Percentiles rank a stretch among this genome's conserved stretches.
These are phyloP conservation scores for Anoplopoma fimbria DNA, from an alignment of 2,113 vertebrate species.

Conservation along the genomic window DNA sequence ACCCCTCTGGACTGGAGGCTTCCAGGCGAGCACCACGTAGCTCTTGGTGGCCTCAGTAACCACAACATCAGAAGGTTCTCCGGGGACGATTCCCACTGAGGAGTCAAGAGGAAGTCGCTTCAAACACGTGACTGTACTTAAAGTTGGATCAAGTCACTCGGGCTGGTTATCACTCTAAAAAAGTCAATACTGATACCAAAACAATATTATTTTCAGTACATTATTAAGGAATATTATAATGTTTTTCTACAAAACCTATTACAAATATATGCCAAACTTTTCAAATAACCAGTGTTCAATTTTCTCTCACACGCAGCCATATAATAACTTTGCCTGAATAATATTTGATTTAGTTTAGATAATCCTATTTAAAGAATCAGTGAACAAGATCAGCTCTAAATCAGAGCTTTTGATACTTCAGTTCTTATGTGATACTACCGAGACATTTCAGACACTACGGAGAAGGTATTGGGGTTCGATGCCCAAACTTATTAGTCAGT, in stretches of 20 bases:
- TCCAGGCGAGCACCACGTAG: slow-evolving; percentile 99
- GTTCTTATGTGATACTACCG: neutral
- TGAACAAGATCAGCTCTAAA: neutral
- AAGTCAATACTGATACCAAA: neutral
- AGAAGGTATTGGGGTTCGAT: neutral
- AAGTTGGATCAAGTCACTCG: neutral
- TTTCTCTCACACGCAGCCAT: neutral
- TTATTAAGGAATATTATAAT: neutral
- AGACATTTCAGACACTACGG: neutral
- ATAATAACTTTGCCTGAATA: neutral
- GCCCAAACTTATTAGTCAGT: neutral
- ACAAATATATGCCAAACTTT: neutral
- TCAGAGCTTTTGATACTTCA: neutral
- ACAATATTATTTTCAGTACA: neutral
- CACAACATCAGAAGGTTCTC: slow-evolving; percentile 89
- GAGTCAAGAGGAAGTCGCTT: slow-evolving; percentile 33
- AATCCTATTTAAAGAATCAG: neutral
- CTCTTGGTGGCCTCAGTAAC: slow-evolving; percentile 97
- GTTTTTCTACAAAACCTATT: neutral
- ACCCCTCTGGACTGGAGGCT: slow-evolving; percentile 93
- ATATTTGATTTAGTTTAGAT: neutral
- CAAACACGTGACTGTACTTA: neutral
- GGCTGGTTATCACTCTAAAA: neutral
- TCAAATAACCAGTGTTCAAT: neutral
- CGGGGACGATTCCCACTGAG: slow-evolving; percentile 93